A percentile compares a stretch with the other conserved stretches of the same genome.
Evolutionary conservation across 2,113 vertebrate species (phyloP).

Genomic region (Zosterops hypoxanthus): DNA sequence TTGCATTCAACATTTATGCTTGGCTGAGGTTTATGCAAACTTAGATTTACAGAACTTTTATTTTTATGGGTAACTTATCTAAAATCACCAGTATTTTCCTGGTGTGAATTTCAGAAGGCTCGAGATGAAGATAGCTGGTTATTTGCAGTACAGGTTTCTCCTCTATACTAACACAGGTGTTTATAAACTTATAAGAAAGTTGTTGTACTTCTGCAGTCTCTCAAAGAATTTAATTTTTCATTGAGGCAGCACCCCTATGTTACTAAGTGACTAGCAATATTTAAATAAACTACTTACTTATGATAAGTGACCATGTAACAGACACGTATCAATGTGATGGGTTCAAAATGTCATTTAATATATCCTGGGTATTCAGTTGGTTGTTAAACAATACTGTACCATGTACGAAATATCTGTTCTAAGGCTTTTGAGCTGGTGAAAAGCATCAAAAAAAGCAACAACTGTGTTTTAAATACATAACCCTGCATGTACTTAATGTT

Average conservation of each 20-base stretch:
- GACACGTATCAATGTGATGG: constrained; percentile 27
- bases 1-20: not conserved
- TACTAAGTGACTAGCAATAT: constrained; percentile 47
- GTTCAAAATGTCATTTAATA: constrained; percentile 46
- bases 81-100: not conserved
- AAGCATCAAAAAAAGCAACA: not conserved
- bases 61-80: not conserved
- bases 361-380: constrained; percentile 31
- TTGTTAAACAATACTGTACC: constrained; percentile 16
- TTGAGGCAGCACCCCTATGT: not conserved
- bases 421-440: not conserved
- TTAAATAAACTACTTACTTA: constrained; percentile 48
- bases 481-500: constrained; percentile 1
- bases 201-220: not conserved
- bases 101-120: not conserved
- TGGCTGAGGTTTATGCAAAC: not conserved
- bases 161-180: not conserved
- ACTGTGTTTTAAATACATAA: constrained; percentile 21
- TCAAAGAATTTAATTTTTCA: constrained; percentile 53
- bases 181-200: not conserved
- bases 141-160: not conserved
- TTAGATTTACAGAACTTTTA: not conserved
- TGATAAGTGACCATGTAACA: constrained; percentile 40
- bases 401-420: not conserved
- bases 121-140: not conserved